Conservation (phyloP, 2,888 invertebrate genomes). For the Lepidochrysops patricia region DNA sequence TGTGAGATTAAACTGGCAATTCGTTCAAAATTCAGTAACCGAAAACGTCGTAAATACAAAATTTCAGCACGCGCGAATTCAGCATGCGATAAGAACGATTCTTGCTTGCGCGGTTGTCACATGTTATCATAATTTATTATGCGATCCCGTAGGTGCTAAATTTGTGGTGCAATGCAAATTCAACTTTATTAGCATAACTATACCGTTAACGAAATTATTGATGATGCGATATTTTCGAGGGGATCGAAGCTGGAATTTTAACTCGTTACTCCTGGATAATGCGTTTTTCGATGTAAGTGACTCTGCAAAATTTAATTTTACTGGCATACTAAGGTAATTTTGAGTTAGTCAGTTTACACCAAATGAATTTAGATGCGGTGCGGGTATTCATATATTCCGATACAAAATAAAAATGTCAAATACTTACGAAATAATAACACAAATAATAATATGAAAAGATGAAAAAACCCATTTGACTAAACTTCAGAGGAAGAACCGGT, state of each 20-base stretch:
- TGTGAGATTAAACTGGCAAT: conserved; percentile 28
- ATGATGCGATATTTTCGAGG: conserved; percentile 7
- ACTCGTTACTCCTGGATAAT: not conserved
- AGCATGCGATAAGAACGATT: conserved; percentile 42
- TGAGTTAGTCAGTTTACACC: no score
- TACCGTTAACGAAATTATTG: conserved; percentile 11
- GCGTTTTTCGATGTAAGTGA: not conserved
- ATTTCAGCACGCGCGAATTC: conserved; percentile 33
- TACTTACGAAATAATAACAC: not conserved
- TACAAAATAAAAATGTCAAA: no score
- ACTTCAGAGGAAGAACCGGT: conserved; percentile 20
- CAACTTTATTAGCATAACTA: conserved; percentile 20
- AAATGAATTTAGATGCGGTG: no score
- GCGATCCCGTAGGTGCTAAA: conserved; percentile 33
- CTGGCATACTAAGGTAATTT: not conserved
- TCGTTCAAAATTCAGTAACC: conserved; percentile 28
- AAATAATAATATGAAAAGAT: not conserved
- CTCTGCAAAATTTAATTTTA: not conserved
- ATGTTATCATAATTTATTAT: conserved; percentile 45
- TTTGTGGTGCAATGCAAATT: conserved; percentile 19
- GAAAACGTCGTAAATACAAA: conserved; percentile 27
- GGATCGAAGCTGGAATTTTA: conserved; percentile 5
- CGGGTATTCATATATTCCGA: no score
- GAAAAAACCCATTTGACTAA: conserved; percentile 10
- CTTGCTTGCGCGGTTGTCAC: conserved; percentile 33